Percentiles rank a stretch among this genome's conserved stretches.
These are phyloP conservation scores for Otolemur garnettii DNA, from an alignment of 2,113 vertebrate genomes.

Conservation along the genomic window DNA sequence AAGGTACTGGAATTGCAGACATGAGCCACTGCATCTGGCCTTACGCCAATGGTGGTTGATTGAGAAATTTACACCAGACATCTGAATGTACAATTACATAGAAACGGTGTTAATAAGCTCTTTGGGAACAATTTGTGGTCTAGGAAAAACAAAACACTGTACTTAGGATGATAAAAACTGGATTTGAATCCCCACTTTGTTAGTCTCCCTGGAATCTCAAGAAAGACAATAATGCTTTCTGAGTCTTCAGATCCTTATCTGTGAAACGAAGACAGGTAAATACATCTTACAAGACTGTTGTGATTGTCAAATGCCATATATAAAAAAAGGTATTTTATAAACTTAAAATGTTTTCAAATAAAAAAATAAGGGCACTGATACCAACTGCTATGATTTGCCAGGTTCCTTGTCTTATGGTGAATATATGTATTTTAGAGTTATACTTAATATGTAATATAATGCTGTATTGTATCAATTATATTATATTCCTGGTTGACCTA, in stretches of 20 bases:
- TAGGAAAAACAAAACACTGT: neutral
- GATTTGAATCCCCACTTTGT: neutral
- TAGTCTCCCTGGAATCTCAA: neutral
- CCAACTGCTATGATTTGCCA: neutral
- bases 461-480: neutral
- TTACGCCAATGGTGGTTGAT: neutral
- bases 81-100: neutral
- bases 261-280: slow-evolving; percentile 32
- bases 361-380: neutral
- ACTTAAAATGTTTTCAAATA: neutral
- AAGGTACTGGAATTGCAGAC: no score
- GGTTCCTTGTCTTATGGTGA: neutral
- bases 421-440: neutral
- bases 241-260: neutral
- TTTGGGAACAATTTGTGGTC: neutral
- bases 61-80: neutral
- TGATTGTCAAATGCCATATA: neutral
- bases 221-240: neutral
- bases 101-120: neutral
- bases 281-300: neutral
- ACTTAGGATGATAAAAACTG: neutral
- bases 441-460: neutral
- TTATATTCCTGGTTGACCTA: neutral
- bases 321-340: slow-evolving; percentile 4
- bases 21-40: no score